Base-by-base conservation (phyloP, 64 coral and sea anemone species). In the Pachyseris speciosa region DNA sequence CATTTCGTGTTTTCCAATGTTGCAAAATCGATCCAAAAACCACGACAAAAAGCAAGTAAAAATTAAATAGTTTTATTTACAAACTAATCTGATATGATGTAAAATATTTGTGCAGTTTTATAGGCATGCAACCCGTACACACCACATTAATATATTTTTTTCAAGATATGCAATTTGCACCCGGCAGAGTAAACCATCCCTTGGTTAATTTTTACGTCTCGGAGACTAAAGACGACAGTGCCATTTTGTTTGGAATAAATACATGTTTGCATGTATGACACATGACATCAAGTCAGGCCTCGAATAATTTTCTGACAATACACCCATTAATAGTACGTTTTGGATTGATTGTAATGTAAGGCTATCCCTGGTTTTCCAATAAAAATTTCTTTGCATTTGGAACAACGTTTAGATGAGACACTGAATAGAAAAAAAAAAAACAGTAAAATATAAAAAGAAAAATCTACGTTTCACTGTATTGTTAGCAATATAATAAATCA, bases 41-140 rank as follows among this genome's bases (percentile, higher is more conserved):
- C 20, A 17, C 4, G 19, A 17, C 33, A 31, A n/a, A 44, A 74
- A 25, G 25, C 7, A 26, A 74, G 10, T 47, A 75, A 75, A 76
- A 76, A 76, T 74, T 76, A 50, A 50, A 50, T 76, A 50, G 31
- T 76, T 76, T 76, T 76, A 76, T 76, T 76, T 50, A 76, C 73
- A 48, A 28, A 27, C 43, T 48, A 51, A 31, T 76, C 25, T 76
- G 73, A 51, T 50, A 51, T 26, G 22, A 74, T 74, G 38, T 45
- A 29, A 43, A 74, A 47, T 45, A 48, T n/a, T 71, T 71, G 67
- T 28, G 39, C 19, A 20, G 32, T 24, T 13, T 74, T 8, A 20
- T 26, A 45, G 39, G 69, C 26, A 28, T 49, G 72, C 42, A 75
- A 17, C 43, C 25, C 42, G n/a, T 49, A 49, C 72, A 75, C 25